phyloP scores from a whole-genome alignment of 2,113 vertebrate species.

The Trinectes maculatus region DNA sequence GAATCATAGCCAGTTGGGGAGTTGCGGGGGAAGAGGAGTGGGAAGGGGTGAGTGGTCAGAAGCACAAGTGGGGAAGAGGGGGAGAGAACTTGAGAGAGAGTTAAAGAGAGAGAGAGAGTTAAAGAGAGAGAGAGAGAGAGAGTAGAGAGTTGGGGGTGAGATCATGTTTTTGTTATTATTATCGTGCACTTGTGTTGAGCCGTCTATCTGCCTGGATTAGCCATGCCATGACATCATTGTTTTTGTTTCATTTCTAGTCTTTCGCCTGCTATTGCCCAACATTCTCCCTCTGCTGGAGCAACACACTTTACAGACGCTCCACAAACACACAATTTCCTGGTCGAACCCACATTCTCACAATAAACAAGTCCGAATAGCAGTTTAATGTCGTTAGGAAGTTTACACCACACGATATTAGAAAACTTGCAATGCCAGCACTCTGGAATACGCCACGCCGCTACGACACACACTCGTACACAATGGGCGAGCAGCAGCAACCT shows the following conservation, averaged over 20 bases:
- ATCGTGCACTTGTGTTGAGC: slow-evolving; percentile 79
- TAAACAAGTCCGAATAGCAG: slow-evolving; percentile 34
- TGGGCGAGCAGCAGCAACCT: slow-evolving; percentile 57
- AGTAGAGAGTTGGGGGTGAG: slow-evolving; percentile 57
- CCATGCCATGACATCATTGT: slow-evolving; percentile 81
- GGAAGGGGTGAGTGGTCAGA: slow-evolving; percentile 59
- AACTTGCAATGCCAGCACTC: too few species aligned
- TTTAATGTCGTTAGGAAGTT: slow-evolving; percentile 31
- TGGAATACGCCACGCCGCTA: too few species aligned
- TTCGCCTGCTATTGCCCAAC: slow-evolving; percentile 68
- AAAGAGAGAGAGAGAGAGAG: not conserved
- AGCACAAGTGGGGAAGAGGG: slow-evolving; percentile 41
- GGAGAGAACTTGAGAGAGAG: slow-evolving; percentile 39
- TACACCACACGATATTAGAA: slow-evolving; percentile 20
- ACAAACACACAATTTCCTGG: slow-evolving; percentile 5
- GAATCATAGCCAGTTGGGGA: slow-evolving; percentile 72
- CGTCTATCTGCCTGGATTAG: slow-evolving; percentile 78
- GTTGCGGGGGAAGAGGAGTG: slow-evolving; percentile 55
- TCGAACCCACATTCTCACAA: slow-evolving; percentile 15
- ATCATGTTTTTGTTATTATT: slow-evolving; percentile 82
- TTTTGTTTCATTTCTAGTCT: slow-evolving; percentile 78
- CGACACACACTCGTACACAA: slow-evolving; percentile 18
- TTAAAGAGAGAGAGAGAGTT: slow-evolving; percentile 5
- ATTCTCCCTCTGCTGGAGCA: slow-evolving; percentile 53
- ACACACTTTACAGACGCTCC: slow-evolving; percentile 27